Evolutionary conservation across 2,888 invertebrate genomes (phyloP), one percentile per base, ranked within the genome.

Genomic region (Tetramorium bicarinatum): DNA sequence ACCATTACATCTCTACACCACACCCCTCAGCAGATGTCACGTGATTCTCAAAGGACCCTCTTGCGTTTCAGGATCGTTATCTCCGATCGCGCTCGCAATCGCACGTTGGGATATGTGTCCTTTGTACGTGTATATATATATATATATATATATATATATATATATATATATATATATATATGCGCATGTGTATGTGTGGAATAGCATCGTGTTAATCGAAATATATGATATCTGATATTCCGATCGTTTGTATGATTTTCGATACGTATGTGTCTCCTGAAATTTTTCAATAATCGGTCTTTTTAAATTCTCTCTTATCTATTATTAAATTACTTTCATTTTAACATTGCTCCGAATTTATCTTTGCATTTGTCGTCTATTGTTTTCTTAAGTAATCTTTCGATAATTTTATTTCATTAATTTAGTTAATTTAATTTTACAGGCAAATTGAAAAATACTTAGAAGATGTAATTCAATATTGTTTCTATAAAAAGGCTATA

Each of bases 21-120:
- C 90, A 88, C 80, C 85, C 84, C 84, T 84, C 85, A 85, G 83
- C 90, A 87, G 91, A 90, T 90, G 91, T 90, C 91, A 89, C 88
- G 85, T 79, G 88, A 85, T 74, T 83, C 76, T 85, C 83, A 86
- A 85, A 89, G 89, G 86, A 91, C 87, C 88, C 89, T 88, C 85
- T 85, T 83, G 83, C 85, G 76, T 80, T 76, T 89, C 90, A 74
- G 79, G 85, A 84, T 85, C 66, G 85, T 91, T 90, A 90, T 90
- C 90, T 90, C 29, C 72, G 87, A 90, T 91, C 90, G 66, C 82
- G 79, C 71, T 44, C 44, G 77, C 77, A 56, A n/a, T 66, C 77
- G 56, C 77, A 34, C 47, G 2, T 56, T 77, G 67, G 66, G 18
- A 77, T 54, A 67, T 15, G 25, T 34, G 34, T 67, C 25, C 61